phyloP scores from a whole-genome alignment of 2,888 invertebrate species.

The Choristoneura rosaceana region DNA sequence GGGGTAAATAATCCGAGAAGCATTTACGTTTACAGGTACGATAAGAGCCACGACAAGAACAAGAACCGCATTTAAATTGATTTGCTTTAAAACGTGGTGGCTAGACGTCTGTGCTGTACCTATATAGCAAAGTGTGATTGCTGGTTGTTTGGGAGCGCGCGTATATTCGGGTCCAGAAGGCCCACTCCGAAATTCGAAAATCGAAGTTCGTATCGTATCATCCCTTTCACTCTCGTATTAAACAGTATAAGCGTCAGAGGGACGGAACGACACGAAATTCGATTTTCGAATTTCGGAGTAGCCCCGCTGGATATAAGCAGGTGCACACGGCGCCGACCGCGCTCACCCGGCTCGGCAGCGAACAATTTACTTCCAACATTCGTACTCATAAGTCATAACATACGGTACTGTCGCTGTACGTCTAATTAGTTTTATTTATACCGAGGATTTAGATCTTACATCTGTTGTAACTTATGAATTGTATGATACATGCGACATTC shows the following conservation, averaged over 20 bases:
- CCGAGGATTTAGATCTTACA: not conserved
- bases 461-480: not conserved
- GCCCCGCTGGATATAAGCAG: not conserved
- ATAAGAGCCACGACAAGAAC: not conserved
- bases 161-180: not conserved
- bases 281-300: no score
- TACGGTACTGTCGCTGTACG: not conserved
- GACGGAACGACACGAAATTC: not conserved
- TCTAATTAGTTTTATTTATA: conserved; percentile 7
- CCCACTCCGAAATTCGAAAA: no score
- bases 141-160: not conserved
- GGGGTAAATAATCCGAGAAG: not conserved
- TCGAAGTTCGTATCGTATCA: no score
- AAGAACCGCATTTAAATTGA: not conserved
- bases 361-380: conserved; percentile 4
- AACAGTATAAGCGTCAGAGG: no score
- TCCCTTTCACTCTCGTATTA: no score
- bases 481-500: not conserved
- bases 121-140: not conserved
- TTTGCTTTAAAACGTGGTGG: not conserved
- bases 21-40: not conserved
- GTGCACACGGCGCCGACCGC: not conserved
- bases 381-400: conserved; percentile 1
- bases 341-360: not conserved
- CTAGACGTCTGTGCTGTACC: not conserved